Evolutionary conservation across 2,888 invertebrate genomes (phyloP).

Genomic region (Escarpia spicata): DNA sequence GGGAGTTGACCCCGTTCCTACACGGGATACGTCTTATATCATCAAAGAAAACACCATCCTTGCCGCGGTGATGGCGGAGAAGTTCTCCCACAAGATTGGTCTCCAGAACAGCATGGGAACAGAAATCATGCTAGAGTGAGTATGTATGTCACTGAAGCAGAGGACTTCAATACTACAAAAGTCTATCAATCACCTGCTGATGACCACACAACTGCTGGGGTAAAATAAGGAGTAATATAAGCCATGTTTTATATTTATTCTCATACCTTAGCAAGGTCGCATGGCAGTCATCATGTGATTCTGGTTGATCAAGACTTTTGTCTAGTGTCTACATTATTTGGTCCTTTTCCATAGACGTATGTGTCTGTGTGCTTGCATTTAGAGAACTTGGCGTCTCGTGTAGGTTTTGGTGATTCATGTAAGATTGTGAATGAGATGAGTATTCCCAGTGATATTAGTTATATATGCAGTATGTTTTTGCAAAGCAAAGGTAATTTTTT

Average conservation of each 20-base stretch:
- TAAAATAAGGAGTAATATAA: too few species aligned
- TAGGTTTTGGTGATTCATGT: too few species aligned
- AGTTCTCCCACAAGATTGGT: constrained; percentile 19
- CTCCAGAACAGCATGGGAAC: constrained; percentile 16
- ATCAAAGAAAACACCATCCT: constrained; percentile 52
- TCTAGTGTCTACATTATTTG: neutral
- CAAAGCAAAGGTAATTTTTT: too few species aligned
- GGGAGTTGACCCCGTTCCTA: constrained; percentile 68
- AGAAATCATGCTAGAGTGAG: neutral
- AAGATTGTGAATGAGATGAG: too few species aligned
- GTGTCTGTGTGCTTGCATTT: neutral
- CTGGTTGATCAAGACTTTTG: neutral
- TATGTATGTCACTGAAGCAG: neutral
- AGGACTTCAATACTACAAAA: neutral
- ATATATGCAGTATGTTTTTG: too few species aligned
- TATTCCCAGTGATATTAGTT: too few species aligned
- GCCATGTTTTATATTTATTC: too few species aligned
- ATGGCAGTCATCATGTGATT: neutral
- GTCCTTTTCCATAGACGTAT: neutral
- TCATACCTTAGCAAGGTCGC: neutral
- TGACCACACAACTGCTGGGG: too few species aligned
- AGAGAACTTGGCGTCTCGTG: too few species aligned
- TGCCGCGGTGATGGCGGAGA: constrained; percentile 47
- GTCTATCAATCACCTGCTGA: too few species aligned
- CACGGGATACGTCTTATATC: constrained; percentile 49